A percentile compares a stretch with the other conserved stretches of the same genome.
Conservation (phyloP, 2,888 invertebrate genomes). For the Yponomeuta cagnagella region DNA sequence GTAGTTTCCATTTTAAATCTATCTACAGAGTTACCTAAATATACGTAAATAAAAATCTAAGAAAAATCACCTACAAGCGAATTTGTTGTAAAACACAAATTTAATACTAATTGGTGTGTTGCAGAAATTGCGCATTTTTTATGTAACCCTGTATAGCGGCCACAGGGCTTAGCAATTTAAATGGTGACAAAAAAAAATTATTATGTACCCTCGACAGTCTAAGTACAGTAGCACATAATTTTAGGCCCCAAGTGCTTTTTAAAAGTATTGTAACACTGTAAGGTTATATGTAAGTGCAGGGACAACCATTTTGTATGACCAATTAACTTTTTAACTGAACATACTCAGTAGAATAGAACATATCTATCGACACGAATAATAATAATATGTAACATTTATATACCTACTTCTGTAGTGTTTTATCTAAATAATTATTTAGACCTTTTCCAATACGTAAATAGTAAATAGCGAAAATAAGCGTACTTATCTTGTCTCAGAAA, state of each 20-base stretch:
- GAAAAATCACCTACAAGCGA: too few species aligned
- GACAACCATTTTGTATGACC: slow-evolving; percentile 28
- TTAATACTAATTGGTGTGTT: too few species aligned
- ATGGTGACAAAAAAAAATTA: background rate
- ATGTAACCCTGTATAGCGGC: too few species aligned
- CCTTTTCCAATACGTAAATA: background rate
- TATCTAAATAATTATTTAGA: background rate
- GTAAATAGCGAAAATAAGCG: background rate
- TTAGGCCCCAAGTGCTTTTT: slow-evolving; percentile 36
- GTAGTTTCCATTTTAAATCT: too few species aligned
- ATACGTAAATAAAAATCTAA: too few species aligned
- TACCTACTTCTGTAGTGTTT: background rate
- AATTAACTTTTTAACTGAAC: slow-evolving; percentile 22
- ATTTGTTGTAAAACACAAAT: too few species aligned
- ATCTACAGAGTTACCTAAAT: too few species aligned
- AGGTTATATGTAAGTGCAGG: slow-evolving; percentile 23
- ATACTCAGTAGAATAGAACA: slow-evolving; percentile 7
- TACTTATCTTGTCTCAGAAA: background rate
- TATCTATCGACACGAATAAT: background rate
- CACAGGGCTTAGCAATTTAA: too few species aligned
- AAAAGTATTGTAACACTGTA: slow-evolving; percentile 24
- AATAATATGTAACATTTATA: background rate
- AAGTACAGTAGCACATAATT: slow-evolving; percentile 18
- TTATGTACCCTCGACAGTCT: slow-evolving; percentile 3
- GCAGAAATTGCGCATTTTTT: too few species aligned